Conservation (phyloP, 2,888 invertebrate species). For the Drosophila eohydei region DNA sequence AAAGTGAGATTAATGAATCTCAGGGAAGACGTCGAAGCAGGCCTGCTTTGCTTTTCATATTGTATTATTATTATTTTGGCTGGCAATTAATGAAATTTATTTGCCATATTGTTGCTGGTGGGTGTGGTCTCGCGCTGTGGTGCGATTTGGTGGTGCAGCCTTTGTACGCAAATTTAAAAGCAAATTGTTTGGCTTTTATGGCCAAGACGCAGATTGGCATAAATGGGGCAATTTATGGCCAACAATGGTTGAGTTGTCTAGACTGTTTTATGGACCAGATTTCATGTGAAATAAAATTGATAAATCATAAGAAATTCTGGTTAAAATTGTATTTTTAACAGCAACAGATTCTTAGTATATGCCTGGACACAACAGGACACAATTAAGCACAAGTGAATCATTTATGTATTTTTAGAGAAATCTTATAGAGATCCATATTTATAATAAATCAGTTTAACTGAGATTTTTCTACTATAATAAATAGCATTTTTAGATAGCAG, state of each 20-base stretch:
- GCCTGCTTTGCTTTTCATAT: constrained; percentile 7
- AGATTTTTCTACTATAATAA: no score
- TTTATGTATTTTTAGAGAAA: no score
- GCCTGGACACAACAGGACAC: neutral
- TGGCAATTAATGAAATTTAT: constrained; percentile 82
- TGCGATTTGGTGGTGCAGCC: constrained; percentile 28
- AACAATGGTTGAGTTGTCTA: constrained; percentile 42
- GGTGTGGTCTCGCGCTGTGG: constrained; percentile 20
- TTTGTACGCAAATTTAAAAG: constrained; percentile 62
- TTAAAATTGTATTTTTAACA: neutral
- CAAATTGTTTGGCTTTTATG: constrained; percentile 71
- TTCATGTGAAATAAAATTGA: constrained; percentile 1
- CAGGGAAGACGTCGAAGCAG: constrained; percentile 26
- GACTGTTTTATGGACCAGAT: constrained; percentile 22
- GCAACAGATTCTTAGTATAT: neutral
- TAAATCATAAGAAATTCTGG: neutral
- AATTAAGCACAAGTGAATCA: neutral
- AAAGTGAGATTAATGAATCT: constrained; percentile 82
- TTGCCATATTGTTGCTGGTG: constrained; percentile 63
- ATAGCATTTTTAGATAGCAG: no score
- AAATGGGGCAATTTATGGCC: constrained; percentile 59
- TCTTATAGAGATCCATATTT: no score
- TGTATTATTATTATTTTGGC: constrained; percentile 47
- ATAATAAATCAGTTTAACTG: no score
- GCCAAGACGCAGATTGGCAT: constrained; percentile 44